phyloP scores from a whole-genome alignment of 2,113 vertebrate species.

The Mustela lutreola region DNA sequence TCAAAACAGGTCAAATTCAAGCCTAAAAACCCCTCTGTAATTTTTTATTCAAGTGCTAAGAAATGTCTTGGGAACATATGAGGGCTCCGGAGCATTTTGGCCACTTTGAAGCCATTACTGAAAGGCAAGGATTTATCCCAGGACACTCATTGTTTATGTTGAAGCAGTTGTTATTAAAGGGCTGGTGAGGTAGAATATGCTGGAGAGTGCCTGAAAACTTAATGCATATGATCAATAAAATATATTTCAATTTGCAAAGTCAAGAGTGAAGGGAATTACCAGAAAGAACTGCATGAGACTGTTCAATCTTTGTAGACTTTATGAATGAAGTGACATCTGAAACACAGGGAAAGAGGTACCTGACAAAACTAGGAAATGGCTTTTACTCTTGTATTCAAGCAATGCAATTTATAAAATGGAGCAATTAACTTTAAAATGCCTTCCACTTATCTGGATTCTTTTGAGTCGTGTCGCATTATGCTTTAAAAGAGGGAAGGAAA shows the following conservation, averaged over 20 bases:
- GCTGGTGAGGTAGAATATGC: neutral
- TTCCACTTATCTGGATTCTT: constrained; percentile 61
- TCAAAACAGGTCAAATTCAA: neutral
- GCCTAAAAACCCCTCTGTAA: neutral
- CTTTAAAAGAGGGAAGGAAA: constrained; percentile 70
- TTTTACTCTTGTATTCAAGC: constrained; percentile 56
- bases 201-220: neutral
- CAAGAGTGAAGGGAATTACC: constrained; percentile 59
- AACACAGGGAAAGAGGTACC: neutral
- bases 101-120: neutral
- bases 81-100: neutral
- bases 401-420: constrained; percentile 60
- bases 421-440: constrained; percentile 66
- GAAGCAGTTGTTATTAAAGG: neutral
- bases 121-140: constrained; percentile 12
- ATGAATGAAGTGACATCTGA: constrained; percentile 64
- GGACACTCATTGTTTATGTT: neutral
- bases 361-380: constrained; percentile 61
- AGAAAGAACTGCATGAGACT: constrained; percentile 13
- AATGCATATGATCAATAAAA: constrained; percentile 63
- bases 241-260: constrained; percentile 57
- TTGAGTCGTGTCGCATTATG: constrained; percentile 56
- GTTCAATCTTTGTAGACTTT: neutral
- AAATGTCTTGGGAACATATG: neutral
- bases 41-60: neutral